Conservation (phyloP, 2,113 vertebrate genomes). For the Octodon degus region DNA sequence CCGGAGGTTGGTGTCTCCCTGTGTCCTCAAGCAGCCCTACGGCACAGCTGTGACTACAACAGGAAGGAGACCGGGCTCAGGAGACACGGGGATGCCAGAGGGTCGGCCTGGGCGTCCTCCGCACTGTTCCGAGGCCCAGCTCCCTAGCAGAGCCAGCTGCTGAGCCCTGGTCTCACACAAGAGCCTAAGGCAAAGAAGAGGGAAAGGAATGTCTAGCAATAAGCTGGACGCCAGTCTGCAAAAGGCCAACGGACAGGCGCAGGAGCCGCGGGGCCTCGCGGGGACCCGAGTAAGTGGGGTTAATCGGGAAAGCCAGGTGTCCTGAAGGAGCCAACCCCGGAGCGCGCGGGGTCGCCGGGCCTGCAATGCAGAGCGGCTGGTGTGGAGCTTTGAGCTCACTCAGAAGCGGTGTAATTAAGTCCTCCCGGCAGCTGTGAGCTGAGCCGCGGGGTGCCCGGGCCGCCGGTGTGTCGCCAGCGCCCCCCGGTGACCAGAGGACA, state of each 20-base stretch:
- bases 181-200: not conserved
- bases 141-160: not conserved
- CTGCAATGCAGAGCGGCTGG: slow-evolving; percentile 41
- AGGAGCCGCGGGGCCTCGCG: accelerated
- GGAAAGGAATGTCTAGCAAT: not conserved
- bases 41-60: not conserved
- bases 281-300: not conserved
- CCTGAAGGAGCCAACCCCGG: not conserved
- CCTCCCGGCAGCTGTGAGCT: slow-evolving; percentile 33
- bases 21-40: not conserved
- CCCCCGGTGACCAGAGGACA: slow-evolving; percentile 67
- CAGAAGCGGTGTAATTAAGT: slow-evolving; percentile 61
- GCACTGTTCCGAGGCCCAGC: accelerated
- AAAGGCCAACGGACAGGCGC: not conserved
- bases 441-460: not conserved
- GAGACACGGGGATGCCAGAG: not conserved
- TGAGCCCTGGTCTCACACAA: not conserved
- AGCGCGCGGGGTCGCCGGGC: not conserved
- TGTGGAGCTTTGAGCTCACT: slow-evolving; percentile 13
- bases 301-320: slow-evolving; percentile 22
- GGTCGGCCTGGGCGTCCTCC: not conserved
- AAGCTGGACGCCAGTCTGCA: not conserved
- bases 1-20: not conserved
- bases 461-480: slow-evolving; percentile 59
- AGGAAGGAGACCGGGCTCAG: not conserved